phyloP scores from a whole-genome alignment of 2,888 invertebrate genomes.

The Ariolimax columbianus region DNA sequence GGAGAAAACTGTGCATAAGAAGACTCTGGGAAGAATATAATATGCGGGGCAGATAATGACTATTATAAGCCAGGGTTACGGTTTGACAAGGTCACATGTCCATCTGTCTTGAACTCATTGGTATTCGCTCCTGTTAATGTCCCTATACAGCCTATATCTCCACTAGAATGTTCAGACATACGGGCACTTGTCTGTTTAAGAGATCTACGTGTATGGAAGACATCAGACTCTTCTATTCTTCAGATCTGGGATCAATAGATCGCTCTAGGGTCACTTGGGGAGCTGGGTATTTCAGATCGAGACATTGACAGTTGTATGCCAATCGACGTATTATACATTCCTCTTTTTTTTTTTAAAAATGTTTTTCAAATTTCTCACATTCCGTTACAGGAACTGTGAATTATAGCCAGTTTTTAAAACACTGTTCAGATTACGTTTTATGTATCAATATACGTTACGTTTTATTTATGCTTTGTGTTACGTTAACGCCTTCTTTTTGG shows the following conservation, averaged over 20 bases:
- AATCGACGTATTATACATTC: not conserved
- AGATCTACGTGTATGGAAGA: not conserved
- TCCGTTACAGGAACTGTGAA: not conserved
- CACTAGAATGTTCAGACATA: not conserved
- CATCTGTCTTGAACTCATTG: not conserved
- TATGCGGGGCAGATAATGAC: not conserved
- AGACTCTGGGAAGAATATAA: too few species aligned
- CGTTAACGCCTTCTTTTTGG: too few species aligned
- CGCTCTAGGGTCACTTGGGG: not conserved
- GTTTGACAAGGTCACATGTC: not conserved
- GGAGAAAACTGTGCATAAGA: too few species aligned
- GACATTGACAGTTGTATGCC: not conserved
- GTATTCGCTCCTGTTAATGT: not conserved
- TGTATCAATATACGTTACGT: too few species aligned
- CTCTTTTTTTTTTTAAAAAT: not conserved
- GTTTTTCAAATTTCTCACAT: not conserved
- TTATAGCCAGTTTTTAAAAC: not conserved
- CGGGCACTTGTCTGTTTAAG: not conserved
- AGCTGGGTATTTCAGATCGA: not conserved
- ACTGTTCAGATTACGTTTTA: not conserved
- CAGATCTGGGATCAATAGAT: slow-evolving; percentile 5
- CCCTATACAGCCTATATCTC: not conserved
- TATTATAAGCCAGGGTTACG: not conserved
- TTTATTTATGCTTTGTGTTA: too few species aligned
- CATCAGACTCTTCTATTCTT: not conserved